A percentile compares a stretch with the other conserved stretches of the same genome.
phyloP scores from a whole-genome alignment of 2,797 vertebrate genomes.

The Scolopax bukidnonensis region DNA sequence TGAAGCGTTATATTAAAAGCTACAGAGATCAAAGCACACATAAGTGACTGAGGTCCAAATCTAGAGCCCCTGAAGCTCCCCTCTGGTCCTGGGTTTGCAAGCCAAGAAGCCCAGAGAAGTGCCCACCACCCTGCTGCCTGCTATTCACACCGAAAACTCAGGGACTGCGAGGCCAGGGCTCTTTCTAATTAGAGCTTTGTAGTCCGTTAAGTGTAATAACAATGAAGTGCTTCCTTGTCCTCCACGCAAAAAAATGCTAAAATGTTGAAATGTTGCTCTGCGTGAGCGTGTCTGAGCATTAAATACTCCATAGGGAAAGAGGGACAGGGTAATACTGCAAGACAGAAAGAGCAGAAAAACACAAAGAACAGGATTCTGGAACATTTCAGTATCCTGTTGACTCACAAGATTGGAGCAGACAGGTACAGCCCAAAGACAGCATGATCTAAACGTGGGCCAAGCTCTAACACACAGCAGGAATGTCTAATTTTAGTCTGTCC shows the following conservation, averaged over 20 bases:
- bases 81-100: accelerated
- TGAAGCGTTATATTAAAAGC: background rate
- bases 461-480: constrained; percentile 66
- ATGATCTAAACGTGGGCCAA: constrained; percentile 44
- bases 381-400: constrained; percentile 60
- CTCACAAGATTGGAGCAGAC: constrained; percentile 66
- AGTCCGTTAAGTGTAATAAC: background rate
- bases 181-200: accelerated
- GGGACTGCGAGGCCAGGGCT: background rate
- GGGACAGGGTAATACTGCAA: constrained; percentile 14
- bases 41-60: accelerated
- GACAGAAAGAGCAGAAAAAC: constrained; percentile 1
- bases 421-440: constrained; percentile 70
- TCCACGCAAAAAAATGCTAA: background rate
- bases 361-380: constrained; percentile 60
- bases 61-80: background rate
- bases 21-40: accelerated
- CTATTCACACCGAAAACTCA: accelerated
- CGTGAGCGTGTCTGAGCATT: background rate
- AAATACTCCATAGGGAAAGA: background rate
- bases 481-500: constrained; percentile 65
- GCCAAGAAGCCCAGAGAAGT: background rate
- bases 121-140: background rate
- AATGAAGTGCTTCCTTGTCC: background rate
- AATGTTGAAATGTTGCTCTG: accelerated